Base-by-base conservation (phyloP, 2,113 vertebrate genomes). In the Callorhinus ursinus region DNA sequence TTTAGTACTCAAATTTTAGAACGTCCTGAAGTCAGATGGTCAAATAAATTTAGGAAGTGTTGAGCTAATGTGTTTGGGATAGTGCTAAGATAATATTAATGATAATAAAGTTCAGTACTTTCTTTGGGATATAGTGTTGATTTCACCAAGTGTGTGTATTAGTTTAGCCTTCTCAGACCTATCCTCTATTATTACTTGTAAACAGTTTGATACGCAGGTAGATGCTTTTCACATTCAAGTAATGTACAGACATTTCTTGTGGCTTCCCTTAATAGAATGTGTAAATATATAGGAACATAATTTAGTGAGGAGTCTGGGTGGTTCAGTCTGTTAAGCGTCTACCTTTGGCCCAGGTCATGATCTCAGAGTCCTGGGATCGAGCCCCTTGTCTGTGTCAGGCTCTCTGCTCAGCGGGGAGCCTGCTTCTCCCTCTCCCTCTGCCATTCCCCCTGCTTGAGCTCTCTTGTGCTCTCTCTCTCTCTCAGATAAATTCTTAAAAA, bases 221-320 rank as follows among this genome's bases (percentile, higher is more conserved):
- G 33, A 13, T 90, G 18, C 24, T 61, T 83, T 91, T 82, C n/a
- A 82, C n/a, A 19, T 82, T 91, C 10, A 33, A 59, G 22, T 59
- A 74, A 55, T 13, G 15, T 33, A 5, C 26, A 93, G 81, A 87
- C 31, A n/a, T 67, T 79, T 85, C 69, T 84, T 77, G 7, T 82
- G 53, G 26, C 5, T 61, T 87, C 39, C 59, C 11, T 74, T 91
- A 33, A 42, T 87, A 65, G 16, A 39, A 39, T 72, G n/a, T 86
- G 90, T 85, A 65, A 74, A 69, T 93, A n/a, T 77, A 21, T 55
- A 88, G 42, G 90, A 86, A 69, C 42, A 42, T 22, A 94, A n/a
- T 65, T 67, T 74, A 83, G 19, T 92, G 61, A 65, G 61, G 61
- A 12, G 28, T 31, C 26, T 65, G 61, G 61, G 28, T 65, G 61